Conservation (phyloP, 1,140 invertebrate species). For the Aporrectodea caliginosa region DNA sequence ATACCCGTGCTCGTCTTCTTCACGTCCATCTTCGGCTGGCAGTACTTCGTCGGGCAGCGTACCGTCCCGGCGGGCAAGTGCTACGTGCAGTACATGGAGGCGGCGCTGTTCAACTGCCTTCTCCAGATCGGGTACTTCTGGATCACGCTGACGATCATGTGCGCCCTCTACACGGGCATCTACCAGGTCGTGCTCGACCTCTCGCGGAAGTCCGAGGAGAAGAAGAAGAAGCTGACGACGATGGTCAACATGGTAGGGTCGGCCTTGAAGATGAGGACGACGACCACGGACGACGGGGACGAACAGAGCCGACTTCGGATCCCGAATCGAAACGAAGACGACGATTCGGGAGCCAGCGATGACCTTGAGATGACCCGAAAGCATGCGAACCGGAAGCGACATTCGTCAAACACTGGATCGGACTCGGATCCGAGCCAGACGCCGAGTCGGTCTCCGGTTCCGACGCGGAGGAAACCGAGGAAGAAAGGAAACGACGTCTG, state of each 20-base stretch:
- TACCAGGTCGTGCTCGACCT: constrained; percentile 97
- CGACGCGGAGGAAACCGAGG: background rate
- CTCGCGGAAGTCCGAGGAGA: constrained; percentile 87
- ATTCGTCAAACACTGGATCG: background rate
- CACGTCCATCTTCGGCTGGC: constrained; percentile 98
- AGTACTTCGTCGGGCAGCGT: constrained; percentile 85
- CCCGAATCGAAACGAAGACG: constrained; percentile 38
- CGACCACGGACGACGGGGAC: constrained; percentile 73
- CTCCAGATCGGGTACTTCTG: constrained; percentile 97
- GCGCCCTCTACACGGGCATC: constrained; percentile 84
- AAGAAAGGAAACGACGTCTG: too few relatives aligned
- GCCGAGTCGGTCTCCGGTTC: background rate
- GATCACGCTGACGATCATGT: constrained; percentile 67
- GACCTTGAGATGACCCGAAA: background rate
- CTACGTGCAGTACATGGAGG: constrained; percentile 94
- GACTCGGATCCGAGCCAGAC: background rate
- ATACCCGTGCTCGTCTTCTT: constrained; percentile 95
- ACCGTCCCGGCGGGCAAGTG: constrained; percentile 73
- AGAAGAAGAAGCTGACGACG: constrained; percentile 60
- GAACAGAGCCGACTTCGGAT: constrained; percentile 65
- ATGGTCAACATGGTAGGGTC: constrained; percentile 29
- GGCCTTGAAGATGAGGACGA: constrained; percentile 33
- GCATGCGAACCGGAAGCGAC: background rate
- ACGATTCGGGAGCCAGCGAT: constrained; percentile 3
- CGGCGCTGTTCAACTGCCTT: constrained; percentile 95